A percentile compares a stretch with the other conserved stretches of the same genome.
phyloP scores from a whole-genome alignment of 2,888 invertebrate species.

The Acanthosepion esculentum region DNA sequence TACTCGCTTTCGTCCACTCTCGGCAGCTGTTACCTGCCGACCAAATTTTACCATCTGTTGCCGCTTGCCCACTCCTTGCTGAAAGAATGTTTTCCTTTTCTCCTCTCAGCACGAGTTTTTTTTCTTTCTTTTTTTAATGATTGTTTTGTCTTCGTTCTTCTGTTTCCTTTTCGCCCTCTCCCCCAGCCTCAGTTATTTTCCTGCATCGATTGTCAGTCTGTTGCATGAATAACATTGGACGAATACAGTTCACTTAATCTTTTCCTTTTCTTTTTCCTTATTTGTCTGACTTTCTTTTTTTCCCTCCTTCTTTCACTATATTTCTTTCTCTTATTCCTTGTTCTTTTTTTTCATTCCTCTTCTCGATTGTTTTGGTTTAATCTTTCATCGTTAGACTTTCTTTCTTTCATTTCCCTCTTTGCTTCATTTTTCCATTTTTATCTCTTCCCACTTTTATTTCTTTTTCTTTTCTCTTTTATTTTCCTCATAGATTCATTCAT shows the following conservation, averaged over 20 bases:
- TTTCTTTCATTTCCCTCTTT: too few relatives aligned
- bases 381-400: too few relatives aligned
- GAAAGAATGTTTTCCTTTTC: neutral
- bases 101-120: neutral
- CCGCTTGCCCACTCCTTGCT: neutral
- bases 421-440: too few relatives aligned
- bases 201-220: neutral
- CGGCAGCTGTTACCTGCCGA: conserved; percentile 12
- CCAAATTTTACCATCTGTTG: neutral
- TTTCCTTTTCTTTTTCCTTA: too few relatives aligned
- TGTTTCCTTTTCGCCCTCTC: neutral
- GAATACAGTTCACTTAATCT: too few relatives aligned
- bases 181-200: neutral
- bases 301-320: too few relatives aligned
- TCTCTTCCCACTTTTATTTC: too few relatives aligned
- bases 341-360: neutral
- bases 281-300: too few relatives aligned
- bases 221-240: too few relatives aligned
- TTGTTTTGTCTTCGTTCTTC: neutral
- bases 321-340: neutral
- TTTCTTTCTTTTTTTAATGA: neutral
- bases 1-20: neutral
- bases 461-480: too few relatives aligned
- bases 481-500: too few relatives aligned
- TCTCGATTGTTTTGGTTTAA: too few relatives aligned